Base-by-base conservation (phyloP, 2,888 invertebrate genomes). In the Seira ritae region DNA sequence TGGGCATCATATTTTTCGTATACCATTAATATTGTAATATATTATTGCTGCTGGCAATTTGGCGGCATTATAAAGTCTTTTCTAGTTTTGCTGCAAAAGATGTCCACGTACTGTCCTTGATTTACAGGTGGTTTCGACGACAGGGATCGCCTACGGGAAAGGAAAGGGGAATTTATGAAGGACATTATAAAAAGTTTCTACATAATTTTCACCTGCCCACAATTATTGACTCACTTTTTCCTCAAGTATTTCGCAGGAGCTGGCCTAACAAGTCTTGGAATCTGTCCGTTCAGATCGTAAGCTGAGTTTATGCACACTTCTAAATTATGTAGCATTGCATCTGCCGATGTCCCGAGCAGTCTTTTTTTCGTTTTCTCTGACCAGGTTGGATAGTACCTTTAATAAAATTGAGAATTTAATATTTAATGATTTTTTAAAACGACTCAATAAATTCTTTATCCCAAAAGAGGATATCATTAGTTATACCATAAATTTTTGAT, bases 401-500 rank as follows among this genome's bases (percentile, higher is more conserved):
- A 31, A 31, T 31, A 31, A 31, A 31, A 31, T 8, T 31, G 2
- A 31, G 31, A n/a, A n/a, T 31, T 31, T 31, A 4, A 31, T 4
- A 2, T 31, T 31, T 31, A 4, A 31, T 8, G 8, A 31, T 31
- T 31, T 4, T 31, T 31, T 31, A 4, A 8, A 31, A 31, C 31
- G 31, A 31, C 3, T 31, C 31, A 31, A 31, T 31, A 31, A 2
- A 31, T 31, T 31, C 2, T 31, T 31, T n/a, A n/a, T n/a, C n/a
- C n/a, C n/a, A n/a, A n/a, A n/a, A n/a, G n/a, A n/a, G n/a, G n/a
- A n/a, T n/a, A n/a, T 31, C 31, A 31, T 4, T 31, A 4, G 31
- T 31, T 31, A 31, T 84, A 87, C 88, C 88, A 88, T 10, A 85
- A 85, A 46, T 88, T 87, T 78, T 84, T 85, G 15, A 88, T 85